A percentile compares a stretch with the other conserved stretches of the same genome.
Conservation (phyloP, 1,140 invertebrate genomes). For the Popillia japonica region DNA sequence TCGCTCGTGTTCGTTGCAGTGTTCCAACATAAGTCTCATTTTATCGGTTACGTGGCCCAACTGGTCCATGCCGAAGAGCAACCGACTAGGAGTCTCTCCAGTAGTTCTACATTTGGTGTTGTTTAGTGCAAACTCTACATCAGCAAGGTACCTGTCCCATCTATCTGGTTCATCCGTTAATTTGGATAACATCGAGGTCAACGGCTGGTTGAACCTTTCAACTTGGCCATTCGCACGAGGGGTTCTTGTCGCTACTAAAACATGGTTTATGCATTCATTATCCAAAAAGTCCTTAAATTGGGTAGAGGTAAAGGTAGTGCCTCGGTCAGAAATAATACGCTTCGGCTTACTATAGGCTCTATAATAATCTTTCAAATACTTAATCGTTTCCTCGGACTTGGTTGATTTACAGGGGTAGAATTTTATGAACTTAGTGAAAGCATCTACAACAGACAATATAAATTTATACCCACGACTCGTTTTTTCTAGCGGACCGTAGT, state of each 20-base stretch:
- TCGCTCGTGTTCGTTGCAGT: background rate
- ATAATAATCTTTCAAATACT: constrained; percentile 46
- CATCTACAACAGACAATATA: constrained; percentile 47
- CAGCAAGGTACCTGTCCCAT: constrained; percentile 40
- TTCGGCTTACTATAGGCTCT: constrained; percentile 47
- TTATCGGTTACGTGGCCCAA: constrained; percentile 39
- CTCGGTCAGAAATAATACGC: constrained; percentile 52
- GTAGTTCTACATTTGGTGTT: constrained; percentile 44
- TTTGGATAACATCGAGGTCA: too few species aligned
- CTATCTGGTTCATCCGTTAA: constrained; percentile 9
- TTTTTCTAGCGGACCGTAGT: constrained; percentile 51
- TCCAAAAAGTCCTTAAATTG: constrained; percentile 49
- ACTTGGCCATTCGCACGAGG: too few species aligned
- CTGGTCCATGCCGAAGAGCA: constrained; percentile 22
- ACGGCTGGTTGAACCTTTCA: too few species aligned
- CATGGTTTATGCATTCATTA: constrained; percentile 47
- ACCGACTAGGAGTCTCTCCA: constrained; percentile 1
- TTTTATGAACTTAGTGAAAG: constrained; percentile 50
- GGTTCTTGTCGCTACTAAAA: constrained; percentile 49
- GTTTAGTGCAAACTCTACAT: constrained; percentile 49
- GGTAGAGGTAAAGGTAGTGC: constrained; percentile 50
- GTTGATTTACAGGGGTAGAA: constrained; percentile 45
- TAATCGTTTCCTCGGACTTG: constrained; percentile 43
- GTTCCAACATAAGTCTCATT: background rate
- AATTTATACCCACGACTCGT: constrained; percentile 37